Conservation (phyloP, 2,797 vertebrate genomes). For the Monodelphis domestica region DNA sequence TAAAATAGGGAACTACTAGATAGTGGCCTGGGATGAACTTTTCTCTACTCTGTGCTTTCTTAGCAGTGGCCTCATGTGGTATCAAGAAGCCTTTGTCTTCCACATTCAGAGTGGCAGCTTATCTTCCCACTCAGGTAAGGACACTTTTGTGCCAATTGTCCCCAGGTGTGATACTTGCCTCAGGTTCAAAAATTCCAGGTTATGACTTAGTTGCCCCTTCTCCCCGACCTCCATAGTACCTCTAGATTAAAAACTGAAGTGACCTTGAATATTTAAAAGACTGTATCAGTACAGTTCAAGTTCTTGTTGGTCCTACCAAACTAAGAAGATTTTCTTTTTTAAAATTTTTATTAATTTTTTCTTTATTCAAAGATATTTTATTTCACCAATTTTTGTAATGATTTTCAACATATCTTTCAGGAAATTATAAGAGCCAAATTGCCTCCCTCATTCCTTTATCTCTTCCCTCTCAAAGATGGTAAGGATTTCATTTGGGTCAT, state of each 20-base stretch:
- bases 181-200: neutral
- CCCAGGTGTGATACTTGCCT: neutral
- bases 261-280: neutral
- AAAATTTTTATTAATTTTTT: no score
- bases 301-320: neutral
- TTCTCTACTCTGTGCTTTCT: neutral
- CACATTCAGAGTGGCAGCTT: neutral
- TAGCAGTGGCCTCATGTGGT: neutral
- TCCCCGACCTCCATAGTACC: neutral
- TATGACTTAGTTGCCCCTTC: neutral
- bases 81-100: neutral
- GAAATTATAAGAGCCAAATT: no score
- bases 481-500: no score
- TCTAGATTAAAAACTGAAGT: neutral
- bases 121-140: neutral
- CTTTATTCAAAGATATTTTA: no score
- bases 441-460: no score
- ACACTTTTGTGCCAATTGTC: neutral
- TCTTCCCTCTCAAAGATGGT: no score
- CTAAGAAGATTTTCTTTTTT: neutral
- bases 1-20: neutral
- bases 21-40: neutral
- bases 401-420: no score
- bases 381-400: no score
- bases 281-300: neutral